Evolutionary conservation across 2,888 invertebrate species (phyloP).

Genomic region (Oasisia sp.): DNA sequence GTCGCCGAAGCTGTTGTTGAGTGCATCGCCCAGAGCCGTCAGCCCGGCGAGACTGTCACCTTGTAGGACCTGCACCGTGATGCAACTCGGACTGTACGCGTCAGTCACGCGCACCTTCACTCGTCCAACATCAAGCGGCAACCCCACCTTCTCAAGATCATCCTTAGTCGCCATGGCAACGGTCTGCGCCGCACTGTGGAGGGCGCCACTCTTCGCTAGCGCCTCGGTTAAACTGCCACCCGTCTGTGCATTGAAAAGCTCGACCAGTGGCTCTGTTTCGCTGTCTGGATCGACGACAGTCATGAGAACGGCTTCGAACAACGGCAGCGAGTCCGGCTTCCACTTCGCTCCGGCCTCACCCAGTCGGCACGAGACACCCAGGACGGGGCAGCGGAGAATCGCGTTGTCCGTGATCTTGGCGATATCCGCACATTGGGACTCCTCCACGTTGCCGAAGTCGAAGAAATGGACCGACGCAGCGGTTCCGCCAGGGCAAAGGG

Average conservation of each 20-base stretch:
- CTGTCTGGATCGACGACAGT: not conserved
- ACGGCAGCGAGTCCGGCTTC: not conserved
- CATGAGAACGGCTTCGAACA: slow-evolving; percentile 10
- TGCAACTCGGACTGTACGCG: not conserved
- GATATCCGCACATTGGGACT: not conserved
- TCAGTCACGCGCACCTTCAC: slow-evolving; percentile 17
- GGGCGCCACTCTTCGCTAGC: not conserved
- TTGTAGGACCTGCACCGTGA: slow-evolving; percentile 19
- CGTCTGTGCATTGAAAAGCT: not conserved
- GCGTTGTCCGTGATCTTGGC: not conserved
- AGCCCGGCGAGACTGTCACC: not conserved
- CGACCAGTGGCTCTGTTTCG: not conserved
- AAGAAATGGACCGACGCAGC: not conserved
- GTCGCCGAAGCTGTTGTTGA: not conserved
- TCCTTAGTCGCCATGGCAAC: not conserved
- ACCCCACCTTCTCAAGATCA: not conserved
- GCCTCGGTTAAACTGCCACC: not conserved
- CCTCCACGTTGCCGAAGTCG: not conserved
- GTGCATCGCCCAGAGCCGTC: not conserved
- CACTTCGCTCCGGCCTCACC: not conserved
- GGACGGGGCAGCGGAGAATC: not conserved
- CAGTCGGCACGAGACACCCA: not conserved
- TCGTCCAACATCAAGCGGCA: not conserved
- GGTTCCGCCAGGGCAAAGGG: not conserved
- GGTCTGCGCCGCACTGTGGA: not conserved